Percentiles rank a stretch among this genome's conserved stretches.
Evolutionary conservation across 1,140 invertebrate species (phyloP).

Genomic region (Drosophila takahashii): DNA sequence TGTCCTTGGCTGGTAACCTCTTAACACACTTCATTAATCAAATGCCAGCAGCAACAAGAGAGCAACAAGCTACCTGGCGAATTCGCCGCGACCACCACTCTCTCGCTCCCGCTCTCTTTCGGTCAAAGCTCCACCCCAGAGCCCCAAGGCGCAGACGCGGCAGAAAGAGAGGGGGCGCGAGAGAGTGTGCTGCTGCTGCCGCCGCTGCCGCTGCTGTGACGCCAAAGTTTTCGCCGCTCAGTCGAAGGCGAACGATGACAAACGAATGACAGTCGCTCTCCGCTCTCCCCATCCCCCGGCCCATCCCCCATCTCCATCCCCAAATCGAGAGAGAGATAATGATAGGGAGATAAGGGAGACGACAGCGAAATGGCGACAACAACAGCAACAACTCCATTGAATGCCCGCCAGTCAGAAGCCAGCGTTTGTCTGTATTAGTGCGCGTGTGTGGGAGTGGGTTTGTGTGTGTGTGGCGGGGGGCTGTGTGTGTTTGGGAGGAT

Average conservation of each 20-base stretch:
- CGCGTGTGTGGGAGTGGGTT: constrained; percentile 58
- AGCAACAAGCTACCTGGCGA: constrained; percentile 33
- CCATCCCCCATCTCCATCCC: constrained; percentile 1
- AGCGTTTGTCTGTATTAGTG: constrained; percentile 64
- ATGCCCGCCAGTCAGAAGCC: constrained; percentile 83
- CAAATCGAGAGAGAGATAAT: constrained; percentile 75
- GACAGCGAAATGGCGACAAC: constrained; percentile 63
- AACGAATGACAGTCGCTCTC: constrained; percentile 84
- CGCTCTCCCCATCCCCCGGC: constrained; percentile 1
- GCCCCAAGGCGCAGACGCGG: constrained; percentile 64
- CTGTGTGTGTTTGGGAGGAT: background rate
- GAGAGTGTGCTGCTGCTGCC: constrained; percentile 2
- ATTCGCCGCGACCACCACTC: constrained; percentile 46
- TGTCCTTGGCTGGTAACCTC: constrained; percentile 82
- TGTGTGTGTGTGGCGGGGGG: constrained; percentile 4
- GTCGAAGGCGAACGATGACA: constrained; percentile 64
- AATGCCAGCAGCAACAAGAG: constrained; percentile 52
- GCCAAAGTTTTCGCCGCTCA: constrained; percentile 24
- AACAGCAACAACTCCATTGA: constrained; percentile 48
- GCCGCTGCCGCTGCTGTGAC: constrained; percentile 27
- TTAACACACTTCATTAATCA: constrained; percentile 85
- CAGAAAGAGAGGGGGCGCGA: constrained; percentile 34
- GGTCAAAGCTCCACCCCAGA: constrained; percentile 73
- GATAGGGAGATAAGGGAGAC: constrained; percentile 75
- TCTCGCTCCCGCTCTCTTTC: constrained; percentile 2